phyloP scores from a whole-genome alignment of 2,113 vertebrate genomes.

The Vombatus ursinus region DNA sequence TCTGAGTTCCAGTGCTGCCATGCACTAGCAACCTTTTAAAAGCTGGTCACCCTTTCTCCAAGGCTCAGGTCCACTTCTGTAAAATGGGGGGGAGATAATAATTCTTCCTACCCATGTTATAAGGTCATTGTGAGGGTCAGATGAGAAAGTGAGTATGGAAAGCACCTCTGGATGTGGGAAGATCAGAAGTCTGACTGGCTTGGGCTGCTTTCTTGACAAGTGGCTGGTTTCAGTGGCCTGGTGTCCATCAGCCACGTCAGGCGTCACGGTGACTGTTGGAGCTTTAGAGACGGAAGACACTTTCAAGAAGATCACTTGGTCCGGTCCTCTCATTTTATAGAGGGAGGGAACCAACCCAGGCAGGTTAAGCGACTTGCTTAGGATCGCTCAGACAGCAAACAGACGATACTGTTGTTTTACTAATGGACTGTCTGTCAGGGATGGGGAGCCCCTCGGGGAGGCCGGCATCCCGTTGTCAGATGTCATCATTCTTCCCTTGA shows the following conservation, averaged over 20 bases:
- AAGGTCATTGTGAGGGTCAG: not conserved
- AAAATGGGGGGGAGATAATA: not conserved
- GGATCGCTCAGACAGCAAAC: not conserved
- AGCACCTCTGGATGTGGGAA: not conserved
- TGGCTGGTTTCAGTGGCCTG: not conserved
- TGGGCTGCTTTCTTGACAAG: not conserved
- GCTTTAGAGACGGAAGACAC: not conserved
- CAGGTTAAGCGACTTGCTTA: not conserved
- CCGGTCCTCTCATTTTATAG: not conserved
- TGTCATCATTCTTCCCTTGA: not conserved
- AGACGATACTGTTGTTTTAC: not conserved
- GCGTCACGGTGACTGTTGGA: not conserved
- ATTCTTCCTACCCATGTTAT: not conserved
- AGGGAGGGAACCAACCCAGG: not conserved
- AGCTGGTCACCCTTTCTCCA: not conserved
- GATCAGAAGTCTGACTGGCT: not conserved
- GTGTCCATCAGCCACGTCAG: not conserved
- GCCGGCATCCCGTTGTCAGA: not conserved
- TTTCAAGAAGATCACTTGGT: not conserved
- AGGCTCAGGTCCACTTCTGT: not conserved
- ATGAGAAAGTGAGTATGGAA: not conserved
- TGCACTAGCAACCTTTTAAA: not conserved
- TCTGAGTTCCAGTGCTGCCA: not conserved
- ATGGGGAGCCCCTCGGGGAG: not conserved
- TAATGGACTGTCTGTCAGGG: not conserved